Evolutionary conservation across 2,888 invertebrate genomes (phyloP), one percentile per base, ranked within the genome.

Genomic region (Deilephila elpenor): DNA sequence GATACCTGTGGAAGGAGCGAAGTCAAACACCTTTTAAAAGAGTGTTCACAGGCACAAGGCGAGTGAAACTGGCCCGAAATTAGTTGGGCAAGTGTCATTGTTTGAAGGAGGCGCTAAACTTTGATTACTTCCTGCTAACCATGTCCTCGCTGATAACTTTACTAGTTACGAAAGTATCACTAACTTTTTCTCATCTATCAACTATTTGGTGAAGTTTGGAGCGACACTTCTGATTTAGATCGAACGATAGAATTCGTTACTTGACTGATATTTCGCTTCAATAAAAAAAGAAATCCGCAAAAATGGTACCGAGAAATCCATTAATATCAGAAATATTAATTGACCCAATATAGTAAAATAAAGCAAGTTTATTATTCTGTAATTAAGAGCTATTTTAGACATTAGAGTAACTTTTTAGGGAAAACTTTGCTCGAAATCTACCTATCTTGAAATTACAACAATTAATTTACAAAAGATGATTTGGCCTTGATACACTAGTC

Each of bases 1-100:
- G 25, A 67, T 67, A 67, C 67, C 51, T 67, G 67, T 67, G 25
- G 53, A 73, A 73, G 67, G 37, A 44, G 32, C 7, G 25, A 37
- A 73, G 59, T 59, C 32, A 71, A 71, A 71, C 64, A 37, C 44
- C 56, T 19, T 25, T 53, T 29, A 60, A 7, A 53, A 61, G 51
- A 44, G 25, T 32, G 59, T 71, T 62, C 70, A 56, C 71, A 34
- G 53, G 19, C 70, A 56, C 71, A 34, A 61, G 34, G 73, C 32
- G 32, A 78, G 44, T 70, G 71, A 80, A 83, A 83, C 84, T 80
- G 76, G 70, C 77, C 77, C 74, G 77, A 79, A 82, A 85, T 82
- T 84, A 84, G 84, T 84, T 85, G 73, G 71, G 72, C 75, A 80
- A 83, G 80, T 79, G 74, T 74, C 78, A 79, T 76, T 80, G 78